These are phyloP conservation scores for Lethenteron reissneri DNA, from an alignment of 2,113 vertebrate species.

Conservation along the genomic window DNA sequence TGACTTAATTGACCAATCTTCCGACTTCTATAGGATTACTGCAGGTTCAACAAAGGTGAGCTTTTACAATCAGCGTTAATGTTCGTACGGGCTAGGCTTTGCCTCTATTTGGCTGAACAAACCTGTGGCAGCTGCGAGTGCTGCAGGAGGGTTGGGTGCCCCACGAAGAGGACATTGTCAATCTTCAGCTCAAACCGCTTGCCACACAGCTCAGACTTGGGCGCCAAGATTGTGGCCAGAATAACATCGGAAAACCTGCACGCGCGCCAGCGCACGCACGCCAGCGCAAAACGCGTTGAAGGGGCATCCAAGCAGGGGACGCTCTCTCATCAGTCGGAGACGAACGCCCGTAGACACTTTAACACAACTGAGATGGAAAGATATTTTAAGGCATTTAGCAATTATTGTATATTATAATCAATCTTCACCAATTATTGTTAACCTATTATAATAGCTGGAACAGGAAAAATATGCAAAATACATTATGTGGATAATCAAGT, in stretches of 20 bases:
- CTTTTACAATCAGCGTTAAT: too few species aligned
- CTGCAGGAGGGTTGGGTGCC: conserved; percentile 77
- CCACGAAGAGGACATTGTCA: conserved; percentile 85
- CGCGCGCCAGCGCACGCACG: background rate
- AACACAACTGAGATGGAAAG: background rate
- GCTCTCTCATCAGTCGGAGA: background rate
- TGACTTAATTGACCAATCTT: too few species aligned
- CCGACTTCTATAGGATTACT: too few species aligned
- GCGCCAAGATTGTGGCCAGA: conserved; percentile 86
- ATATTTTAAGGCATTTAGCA: conserved; percentile 1
- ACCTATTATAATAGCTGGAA: too few species aligned
- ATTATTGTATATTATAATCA: background rate
- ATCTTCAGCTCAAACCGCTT: conserved; percentile 99
- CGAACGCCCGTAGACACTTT: background rate
- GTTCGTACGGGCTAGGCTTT: too few species aligned
- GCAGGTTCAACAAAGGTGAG: too few species aligned
- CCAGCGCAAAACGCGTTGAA: conserved; percentile 8
- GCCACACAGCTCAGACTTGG: conserved; percentile 92
- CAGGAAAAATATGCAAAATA: too few species aligned
- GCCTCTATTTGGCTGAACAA: background rate
- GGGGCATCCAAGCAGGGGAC: conserved; percentile 10
- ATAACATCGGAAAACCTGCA: conserved; percentile 86
- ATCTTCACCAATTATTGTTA: too few species aligned
- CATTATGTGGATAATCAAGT: too few species aligned
- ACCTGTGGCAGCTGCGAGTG: conserved; percentile 44